Evolutionary conservation across 1,140 invertebrate genomes (phyloP).

Genomic region (Xylocopa sonorina): DNA sequence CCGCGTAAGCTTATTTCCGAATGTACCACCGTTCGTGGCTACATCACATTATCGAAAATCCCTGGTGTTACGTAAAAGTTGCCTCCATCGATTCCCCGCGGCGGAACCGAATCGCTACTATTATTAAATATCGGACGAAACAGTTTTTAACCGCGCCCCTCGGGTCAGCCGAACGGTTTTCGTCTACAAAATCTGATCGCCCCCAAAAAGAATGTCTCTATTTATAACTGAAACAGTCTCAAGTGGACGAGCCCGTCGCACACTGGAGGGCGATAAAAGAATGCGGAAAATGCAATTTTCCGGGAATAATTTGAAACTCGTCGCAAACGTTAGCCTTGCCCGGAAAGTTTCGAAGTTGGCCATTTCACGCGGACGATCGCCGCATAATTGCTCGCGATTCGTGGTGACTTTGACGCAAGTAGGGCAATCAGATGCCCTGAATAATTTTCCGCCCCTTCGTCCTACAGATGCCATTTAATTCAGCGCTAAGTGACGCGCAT

Average conservation of each 20-base stretch:
- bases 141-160: not conserved
- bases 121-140: conserved; percentile 26
- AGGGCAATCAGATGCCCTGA: conserved; percentile 33
- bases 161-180: not conserved
- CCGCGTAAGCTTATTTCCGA: not conserved
- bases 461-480: conserved; percentile 32
- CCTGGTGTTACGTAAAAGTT: conserved; percentile 31
- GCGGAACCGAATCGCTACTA: conserved; percentile 4
- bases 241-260: too few relatives aligned
- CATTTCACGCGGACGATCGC: not conserved
- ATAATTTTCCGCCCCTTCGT: conserved; percentile 50
- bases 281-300: not conserved
- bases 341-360: not conserved
- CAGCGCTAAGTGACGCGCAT: not conserved
- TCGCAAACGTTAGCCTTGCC: not conserved
- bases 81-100: not conserved
- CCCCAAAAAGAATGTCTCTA: not conserved
- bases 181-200: not conserved
- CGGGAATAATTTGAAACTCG: not conserved
- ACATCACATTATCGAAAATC: conserved; percentile 10
- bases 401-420: conserved; percentile 40
- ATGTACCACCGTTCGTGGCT: not conserved
- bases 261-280: too few relatives aligned
- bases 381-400: conserved; percentile 41
- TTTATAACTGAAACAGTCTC: not conserved